These are phyloP conservation scores for Archilochus colubris DNA, from an alignment of 2,113 vertebrate species.

Conservation along the genomic window DNA sequence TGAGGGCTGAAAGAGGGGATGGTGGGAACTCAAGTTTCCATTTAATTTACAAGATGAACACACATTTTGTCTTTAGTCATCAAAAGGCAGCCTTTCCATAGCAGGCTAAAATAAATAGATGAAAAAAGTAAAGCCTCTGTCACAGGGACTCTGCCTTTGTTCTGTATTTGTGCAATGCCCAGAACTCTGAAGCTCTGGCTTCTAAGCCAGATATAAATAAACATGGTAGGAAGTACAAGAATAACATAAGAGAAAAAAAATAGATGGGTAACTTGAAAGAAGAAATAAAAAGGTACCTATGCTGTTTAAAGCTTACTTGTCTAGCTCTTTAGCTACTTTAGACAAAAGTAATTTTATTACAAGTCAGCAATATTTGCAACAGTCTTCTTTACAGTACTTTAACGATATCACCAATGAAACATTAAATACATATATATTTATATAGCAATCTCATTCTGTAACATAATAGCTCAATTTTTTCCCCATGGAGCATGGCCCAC, in stretches of 20 bases:
- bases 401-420: not conserved
- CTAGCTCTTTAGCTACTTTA: not conserved
- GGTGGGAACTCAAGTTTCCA: not conserved
- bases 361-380: not conserved
- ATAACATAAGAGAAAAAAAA: conserved; percentile 9
- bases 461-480: not conserved
- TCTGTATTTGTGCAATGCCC: conserved; percentile 11
- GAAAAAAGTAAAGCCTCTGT: conserved; percentile 19
- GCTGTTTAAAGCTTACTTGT: conserved; percentile 3
- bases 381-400: not conserved
- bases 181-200: conserved; percentile 23
- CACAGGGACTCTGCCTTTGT: conserved; percentile 20
- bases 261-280: conserved; percentile 1
- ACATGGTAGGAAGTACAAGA: conserved; percentile 26
- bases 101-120: not conserved
- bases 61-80: not conserved
- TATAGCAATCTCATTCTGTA: not conserved
- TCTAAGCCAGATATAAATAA: conserved; percentile 50
- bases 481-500: fast-evolving
- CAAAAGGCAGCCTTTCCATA: not conserved
- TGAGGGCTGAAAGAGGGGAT: not conserved
- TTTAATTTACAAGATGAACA: conserved; percentile 16
- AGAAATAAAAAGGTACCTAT: not conserved
- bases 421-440: not conserved
- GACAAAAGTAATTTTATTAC: not conserved